A percentile compares a stretch with the other conserved stretches of the same genome.
Evolutionary conservation across 1,140 invertebrate species (phyloP).

Genomic region (Lasioglossum albipes): DNA sequence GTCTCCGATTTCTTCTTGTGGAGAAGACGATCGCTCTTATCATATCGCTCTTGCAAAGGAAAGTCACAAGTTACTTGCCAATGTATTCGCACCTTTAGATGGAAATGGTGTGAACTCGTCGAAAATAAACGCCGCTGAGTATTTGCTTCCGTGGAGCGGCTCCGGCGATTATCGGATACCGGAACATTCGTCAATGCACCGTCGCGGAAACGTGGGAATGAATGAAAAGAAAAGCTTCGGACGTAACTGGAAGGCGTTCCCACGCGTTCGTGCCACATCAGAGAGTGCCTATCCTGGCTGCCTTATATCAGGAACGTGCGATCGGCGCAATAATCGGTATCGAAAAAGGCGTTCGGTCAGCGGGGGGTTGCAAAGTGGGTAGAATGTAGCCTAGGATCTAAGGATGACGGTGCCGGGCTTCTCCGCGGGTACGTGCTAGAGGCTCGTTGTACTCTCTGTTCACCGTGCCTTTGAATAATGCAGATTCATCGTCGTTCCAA

Average conservation of each 20-base stretch:
- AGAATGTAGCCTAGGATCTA: conserved; percentile 36
- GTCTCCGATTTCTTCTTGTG: too few species aligned
- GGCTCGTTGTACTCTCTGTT: conserved; percentile 33
- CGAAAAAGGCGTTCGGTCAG: conserved; percentile 53
- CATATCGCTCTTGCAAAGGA: too few species aligned
- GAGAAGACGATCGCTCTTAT: too few species aligned
- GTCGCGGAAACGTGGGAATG: conserved; percentile 54
- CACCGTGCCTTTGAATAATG: conserved; percentile 56
- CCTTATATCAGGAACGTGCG: conserved; percentile 51
- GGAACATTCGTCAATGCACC: conserved; percentile 16
- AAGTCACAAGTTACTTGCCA: too few species aligned
- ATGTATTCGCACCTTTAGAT: too few species aligned
- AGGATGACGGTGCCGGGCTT: conserved; percentile 46
- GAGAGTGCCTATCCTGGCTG: conserved; percentile 47
- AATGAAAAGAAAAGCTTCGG: conserved; percentile 51
- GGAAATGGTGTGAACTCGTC: too few species aligned
- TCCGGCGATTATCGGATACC: background rate
- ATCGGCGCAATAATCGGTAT: conserved; percentile 61
- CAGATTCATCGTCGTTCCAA: conserved; percentile 60
- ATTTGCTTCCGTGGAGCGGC: too few species aligned
- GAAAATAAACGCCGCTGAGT: background rate
- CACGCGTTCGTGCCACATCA: conserved; percentile 44
- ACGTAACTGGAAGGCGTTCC: conserved; percentile 61
- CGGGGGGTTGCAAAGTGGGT: conserved; percentile 56
- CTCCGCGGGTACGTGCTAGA: conserved; percentile 26